Conservation (phyloP, 2,113 vertebrate genomes). For the Galeopterus variegatus region DNA sequence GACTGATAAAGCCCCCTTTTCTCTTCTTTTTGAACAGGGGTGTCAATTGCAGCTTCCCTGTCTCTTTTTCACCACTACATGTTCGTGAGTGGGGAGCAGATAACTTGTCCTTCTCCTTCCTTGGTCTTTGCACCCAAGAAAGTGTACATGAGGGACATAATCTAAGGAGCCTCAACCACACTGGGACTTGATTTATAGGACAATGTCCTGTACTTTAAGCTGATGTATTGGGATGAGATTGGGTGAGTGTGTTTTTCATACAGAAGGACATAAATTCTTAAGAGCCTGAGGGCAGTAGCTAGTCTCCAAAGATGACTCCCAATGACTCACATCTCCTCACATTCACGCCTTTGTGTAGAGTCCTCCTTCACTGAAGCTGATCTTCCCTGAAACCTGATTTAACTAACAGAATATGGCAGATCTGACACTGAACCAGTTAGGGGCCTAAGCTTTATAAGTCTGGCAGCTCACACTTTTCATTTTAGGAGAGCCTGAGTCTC, state of each 20-base stretch:
- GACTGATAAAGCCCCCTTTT: not conserved
- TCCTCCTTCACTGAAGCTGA: not conserved
- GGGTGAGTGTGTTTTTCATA: not conserved
- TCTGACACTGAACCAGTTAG: not conserved
- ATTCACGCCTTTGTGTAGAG: no score
- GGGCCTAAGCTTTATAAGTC: not conserved
- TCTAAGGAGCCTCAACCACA: not conserved
- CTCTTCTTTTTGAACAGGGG: not conserved
- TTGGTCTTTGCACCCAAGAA: not conserved
- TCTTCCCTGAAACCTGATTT: not conserved
- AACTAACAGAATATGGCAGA: not conserved
- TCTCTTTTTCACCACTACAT: not conserved
- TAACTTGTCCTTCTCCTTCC: not conserved
- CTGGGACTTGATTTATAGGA: not conserved
- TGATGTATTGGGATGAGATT: not conserved
- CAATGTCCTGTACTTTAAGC: not conserved
- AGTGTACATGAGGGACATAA: not conserved
- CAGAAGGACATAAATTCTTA: not conserved
- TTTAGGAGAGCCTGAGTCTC: not conserved
- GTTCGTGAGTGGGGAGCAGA: not conserved
- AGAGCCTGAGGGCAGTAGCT: not conserved
- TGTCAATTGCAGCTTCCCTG: not conserved
- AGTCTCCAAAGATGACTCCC: not conserved
- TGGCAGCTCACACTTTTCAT: not conserved
- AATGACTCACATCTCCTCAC: not conserved